Percentiles rank a stretch among this genome's conserved stretches.
phyloP scores from a whole-genome alignment of 2,888 invertebrate species.

The Mimachlamys varia region DNA sequence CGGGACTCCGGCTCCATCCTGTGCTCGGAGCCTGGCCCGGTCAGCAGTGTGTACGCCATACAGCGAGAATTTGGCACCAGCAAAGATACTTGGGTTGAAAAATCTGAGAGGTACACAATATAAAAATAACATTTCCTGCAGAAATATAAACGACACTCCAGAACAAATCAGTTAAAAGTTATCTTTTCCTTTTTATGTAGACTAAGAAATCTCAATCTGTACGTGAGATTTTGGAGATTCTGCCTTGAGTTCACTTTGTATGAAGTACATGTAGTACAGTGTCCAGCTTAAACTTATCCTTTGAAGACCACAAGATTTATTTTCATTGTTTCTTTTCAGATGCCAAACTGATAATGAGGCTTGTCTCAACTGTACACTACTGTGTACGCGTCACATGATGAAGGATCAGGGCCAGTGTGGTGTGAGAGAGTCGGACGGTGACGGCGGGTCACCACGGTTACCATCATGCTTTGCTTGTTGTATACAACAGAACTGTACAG shows the following conservation, averaged over 20 bases:
- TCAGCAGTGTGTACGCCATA: conserved; percentile 75
- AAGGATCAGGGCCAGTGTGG: conserved; percentile 68
- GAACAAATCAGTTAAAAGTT: too few species aligned
- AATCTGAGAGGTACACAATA: conserved; percentile 65
- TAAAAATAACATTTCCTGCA: neutral
- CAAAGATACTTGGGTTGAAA: conserved; percentile 75
- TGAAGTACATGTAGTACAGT: too few species aligned
- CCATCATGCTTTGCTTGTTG: conserved; percentile 77
- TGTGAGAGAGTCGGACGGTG: conserved; percentile 72
- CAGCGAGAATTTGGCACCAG: conserved; percentile 69
- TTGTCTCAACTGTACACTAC: conserved; percentile 71
- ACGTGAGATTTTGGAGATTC: too few species aligned
- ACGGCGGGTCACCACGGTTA: conserved; percentile 77
- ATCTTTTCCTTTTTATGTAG: too few species aligned
- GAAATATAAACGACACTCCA: too few species aligned
- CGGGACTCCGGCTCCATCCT: conserved; percentile 60
- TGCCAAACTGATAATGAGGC: conserved; percentile 65
- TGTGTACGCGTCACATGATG: conserved; percentile 67
- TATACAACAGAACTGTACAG: conserved; percentile 72
- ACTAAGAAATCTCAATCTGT: too few species aligned
- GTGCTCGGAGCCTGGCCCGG: conserved; percentile 75
- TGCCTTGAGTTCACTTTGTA: too few species aligned
- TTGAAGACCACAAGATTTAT: too few species aligned
- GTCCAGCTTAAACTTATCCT: too few species aligned
- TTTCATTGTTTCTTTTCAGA: conserved; percentile 51